Base-by-base conservation (phyloP, 2,888 invertebrate species). In the Euzetes globulus region DNA sequence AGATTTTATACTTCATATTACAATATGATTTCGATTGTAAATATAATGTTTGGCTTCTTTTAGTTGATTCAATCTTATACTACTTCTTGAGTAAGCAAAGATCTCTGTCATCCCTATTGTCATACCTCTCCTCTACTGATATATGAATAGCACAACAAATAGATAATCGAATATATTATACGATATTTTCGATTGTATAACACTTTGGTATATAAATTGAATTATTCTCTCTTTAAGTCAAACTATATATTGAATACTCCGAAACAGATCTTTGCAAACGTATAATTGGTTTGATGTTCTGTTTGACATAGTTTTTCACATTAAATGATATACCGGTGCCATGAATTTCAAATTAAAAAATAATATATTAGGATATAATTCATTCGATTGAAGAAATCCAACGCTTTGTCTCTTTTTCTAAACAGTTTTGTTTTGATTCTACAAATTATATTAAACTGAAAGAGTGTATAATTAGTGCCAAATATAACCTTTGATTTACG, bases 61-160 rank as follows among this genome's bases (percentile, higher is more conserved):
- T 17, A 50, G 3, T 15, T 13, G 41, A 29, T 70, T 47, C 70
- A 27, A n/a, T 72, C 47, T 47, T 70, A 70, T n/a, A 17, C 17
- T 70, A 70, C 19, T 70, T 70, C 70, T 70, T 70, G 47, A 70
- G 70, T 70, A 70, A 70, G 70, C 70, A 70, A 70, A 45, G 70
- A 22, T 27, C 29, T 60, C 27, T 65, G 17, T 15, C 22, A 3
- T 22, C 60, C 5, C 63, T 65, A 11, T 65, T 65, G 63, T 65
- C n/a, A 17, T 60, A 29, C 37, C 29, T 33, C 15, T 27, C 17
- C 58, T 29, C 25, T 17, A 27, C 29, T 27, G 13, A 29, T 2
- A 11, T 58, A 27, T 19, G 29, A 58, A 58, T 58, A 58, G 27
- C 27, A 25, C 11, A 25, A 11, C 17, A 37, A 19, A 65, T 37